Evolutionary conservation across 1,140 invertebrate species (phyloP).

Genomic region (Drosophila ficusphila): DNA sequence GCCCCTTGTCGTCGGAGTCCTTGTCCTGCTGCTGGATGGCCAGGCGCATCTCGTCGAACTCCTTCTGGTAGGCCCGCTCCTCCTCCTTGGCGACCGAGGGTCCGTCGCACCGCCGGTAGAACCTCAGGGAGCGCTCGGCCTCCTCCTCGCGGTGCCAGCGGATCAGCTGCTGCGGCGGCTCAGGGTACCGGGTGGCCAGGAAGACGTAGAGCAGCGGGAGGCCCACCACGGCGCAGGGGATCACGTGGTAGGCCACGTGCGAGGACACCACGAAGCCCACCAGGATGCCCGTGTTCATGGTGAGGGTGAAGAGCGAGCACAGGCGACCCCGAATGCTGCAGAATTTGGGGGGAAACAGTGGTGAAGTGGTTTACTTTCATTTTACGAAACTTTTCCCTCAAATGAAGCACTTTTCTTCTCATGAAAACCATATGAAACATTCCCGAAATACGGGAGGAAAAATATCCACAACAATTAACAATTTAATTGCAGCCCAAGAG

Average conservation of each 20-base stretch:
- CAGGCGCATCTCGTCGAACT: conserved; percentile 63
- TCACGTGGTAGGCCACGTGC: conserved; percentile 64
- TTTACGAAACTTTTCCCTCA: too few species aligned
- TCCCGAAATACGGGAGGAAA: too few species aligned
- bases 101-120: conserved; percentile 58
- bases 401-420: too few species aligned
- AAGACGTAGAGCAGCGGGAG: conserved; percentile 61
- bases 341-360: background rate
- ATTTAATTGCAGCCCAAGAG: too few species aligned
- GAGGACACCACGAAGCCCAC: conserved; percentile 67
- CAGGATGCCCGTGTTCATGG: conserved; percentile 66
- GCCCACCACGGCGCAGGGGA: conserved; percentile 57
- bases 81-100: conserved; percentile 32
- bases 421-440: too few species aligned
- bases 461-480: too few species aligned
- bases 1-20: conserved; percentile 15
- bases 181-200: conserved; percentile 56
- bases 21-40: conserved; percentile 51
- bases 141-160: conserved; percentile 36
- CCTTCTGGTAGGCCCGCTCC: conserved; percentile 38
- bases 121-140: conserved; percentile 59
- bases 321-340: conserved; percentile 72
- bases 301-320: conserved; percentile 64
- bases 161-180: conserved; percentile 71
- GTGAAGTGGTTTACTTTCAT: too few species aligned